Evolutionary conservation across 2,888 invertebrate genomes (phyloP).

Genomic region (Hypsopygia costalis): DNA sequence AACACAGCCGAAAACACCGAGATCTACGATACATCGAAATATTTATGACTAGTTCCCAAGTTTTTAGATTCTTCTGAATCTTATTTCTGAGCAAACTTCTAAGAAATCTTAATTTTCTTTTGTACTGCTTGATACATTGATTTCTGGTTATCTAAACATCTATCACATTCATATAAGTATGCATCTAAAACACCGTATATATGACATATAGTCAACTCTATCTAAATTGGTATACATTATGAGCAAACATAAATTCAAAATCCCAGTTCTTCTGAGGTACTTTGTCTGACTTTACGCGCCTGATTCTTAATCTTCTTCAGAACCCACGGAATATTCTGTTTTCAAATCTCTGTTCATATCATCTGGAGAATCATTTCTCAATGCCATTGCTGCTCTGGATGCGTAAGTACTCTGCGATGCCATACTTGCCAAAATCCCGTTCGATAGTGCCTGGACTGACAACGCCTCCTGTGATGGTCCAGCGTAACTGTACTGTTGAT

Average conservation of each 20-base stretch:
- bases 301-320: constrained; percentile 59
- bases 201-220: constrained; percentile 12
- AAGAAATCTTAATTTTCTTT: constrained; percentile 1
- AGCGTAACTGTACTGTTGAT: constrained; percentile 72
- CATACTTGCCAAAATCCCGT: constrained; percentile 70
- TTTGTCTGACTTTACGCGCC: constrained; percentile 14
- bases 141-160: constrained; percentile 27
- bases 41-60: constrained; percentile 18
- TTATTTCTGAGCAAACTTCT: constrained; percentile 1
- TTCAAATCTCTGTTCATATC: constrained; percentile 61
- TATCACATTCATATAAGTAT: constrained; percentile 19
- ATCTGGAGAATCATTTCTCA: constrained; percentile 62
- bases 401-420: constrained; percentile 55
- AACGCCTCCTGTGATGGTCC: constrained; percentile 70
- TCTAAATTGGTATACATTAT: constrained; percentile 28
- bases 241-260: constrained; percentile 32
- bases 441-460: constrained; percentile 69
- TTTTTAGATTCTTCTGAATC: constrained; percentile 4
- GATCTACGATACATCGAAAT: constrained; percentile 49
- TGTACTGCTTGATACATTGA: constrained; percentile 13
- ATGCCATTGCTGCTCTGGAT: constrained; percentile 43
- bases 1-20: constrained; percentile 70
- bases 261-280: constrained; percentile 30
- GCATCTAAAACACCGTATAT: constrained; percentile 19
- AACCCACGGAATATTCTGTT: constrained; percentile 59